phyloP scores from a whole-genome alignment of 2,797 vertebrate genomes.

The Hypotaenidia okinawae region DNA sequence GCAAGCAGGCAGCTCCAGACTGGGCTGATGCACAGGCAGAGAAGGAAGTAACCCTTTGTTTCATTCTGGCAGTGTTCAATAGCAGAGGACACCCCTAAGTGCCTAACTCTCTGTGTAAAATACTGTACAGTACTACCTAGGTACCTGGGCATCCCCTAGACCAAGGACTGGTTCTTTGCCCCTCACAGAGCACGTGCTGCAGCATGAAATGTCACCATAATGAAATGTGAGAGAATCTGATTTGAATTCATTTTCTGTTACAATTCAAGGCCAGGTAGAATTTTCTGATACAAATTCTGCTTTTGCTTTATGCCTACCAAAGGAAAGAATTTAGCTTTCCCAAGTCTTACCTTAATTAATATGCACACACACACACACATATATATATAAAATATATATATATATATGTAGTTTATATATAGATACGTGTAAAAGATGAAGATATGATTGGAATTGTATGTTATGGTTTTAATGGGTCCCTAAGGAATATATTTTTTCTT shows the following conservation, averaged over 20 bases:
- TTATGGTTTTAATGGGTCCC: constrained; percentile 16
- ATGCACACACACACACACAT: not conserved
- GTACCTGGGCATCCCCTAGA: too few species aligned
- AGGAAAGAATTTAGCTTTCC: not conserved
- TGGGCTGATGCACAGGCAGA: not conserved
- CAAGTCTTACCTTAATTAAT: not conserved
- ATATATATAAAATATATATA: not conserved
- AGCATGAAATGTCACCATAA: not conserved
- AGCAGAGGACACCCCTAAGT: not conserved
- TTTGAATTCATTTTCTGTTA: not conserved
- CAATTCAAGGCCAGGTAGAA: not conserved
- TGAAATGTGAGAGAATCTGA: not conserved
- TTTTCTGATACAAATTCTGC: not conserved
- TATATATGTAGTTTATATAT: not conserved
- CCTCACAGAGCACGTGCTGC: not conserved
- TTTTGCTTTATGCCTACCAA: not conserved
- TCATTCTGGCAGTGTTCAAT: not conserved
- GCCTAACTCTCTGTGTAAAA: not conserved
- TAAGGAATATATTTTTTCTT: not conserved
- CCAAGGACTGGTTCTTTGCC: not conserved
- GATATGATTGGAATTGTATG: not conserved
- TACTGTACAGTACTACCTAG: too few species aligned
- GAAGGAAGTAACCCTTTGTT: not conserved
- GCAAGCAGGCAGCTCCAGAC: not conserved
- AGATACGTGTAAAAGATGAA: not conserved